Base-by-base conservation (phyloP, 2,113 vertebrate species). In the Pogona vitticeps region DNA sequence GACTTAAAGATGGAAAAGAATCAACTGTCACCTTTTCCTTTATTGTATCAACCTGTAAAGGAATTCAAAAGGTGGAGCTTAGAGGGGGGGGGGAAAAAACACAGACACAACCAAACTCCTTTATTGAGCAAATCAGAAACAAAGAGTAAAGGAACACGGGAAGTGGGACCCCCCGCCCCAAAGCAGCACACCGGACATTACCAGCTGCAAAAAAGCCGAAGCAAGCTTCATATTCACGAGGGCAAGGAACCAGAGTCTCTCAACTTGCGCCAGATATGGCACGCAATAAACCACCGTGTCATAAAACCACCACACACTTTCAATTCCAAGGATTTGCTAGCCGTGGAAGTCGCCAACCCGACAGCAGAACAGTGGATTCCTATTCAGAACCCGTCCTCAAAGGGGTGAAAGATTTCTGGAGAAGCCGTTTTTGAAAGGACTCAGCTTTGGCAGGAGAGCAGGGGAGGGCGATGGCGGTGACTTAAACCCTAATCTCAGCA, bases 21-120 rank as follows among this genome's bases (percentile, higher is more conserved):
- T 98, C 97, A 97, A 98, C 98, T 98, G 97, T 99, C 98, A 99
- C 98, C 98, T 98, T 98, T 95, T 98, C 97, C 96, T 97, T 97
- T 97, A 99, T 97, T 94, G 97, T 97, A 98, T 99, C 98, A 97
- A 99, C 97, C 98, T 99, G 98, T 94, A 99, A 98, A 98, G 98
- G 97, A 99, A 99, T 98, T 99, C 98, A 98, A 98, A 99, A 98
- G 97, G 97, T 97, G 98, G 97, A 97, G 97, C 97, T 98, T 97
- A 98, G 95, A 95, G 97, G 95, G 96, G 95, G 46, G 10, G 46
- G 46, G 46, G 46, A 10, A 52, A 97, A 52, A 52, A 52, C 10
- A 10, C 92, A 84, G 52, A 21, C 26, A 68, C 9, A 67, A 79
- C 90, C 95, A 96, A 96, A 97, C 96, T 94, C 94, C 93, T 91